These are phyloP conservation scores for Leptinotarsa undecemlineata DNA, from an alignment of 1,140 invertebrate species.

Conservation along the genomic window DNA sequence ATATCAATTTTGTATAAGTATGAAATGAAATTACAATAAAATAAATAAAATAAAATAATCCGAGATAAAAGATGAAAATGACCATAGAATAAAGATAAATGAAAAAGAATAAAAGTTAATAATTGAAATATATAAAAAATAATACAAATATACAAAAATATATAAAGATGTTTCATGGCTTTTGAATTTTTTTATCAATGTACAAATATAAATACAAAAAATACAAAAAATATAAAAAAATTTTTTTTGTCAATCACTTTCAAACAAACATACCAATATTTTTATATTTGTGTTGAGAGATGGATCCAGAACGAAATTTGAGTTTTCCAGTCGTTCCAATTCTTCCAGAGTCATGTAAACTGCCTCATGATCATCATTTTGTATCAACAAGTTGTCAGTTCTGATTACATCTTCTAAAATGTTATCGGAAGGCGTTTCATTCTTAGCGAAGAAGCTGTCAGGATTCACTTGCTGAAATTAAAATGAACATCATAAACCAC, in stretches of 20 bases:
- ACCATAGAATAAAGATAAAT: no score
- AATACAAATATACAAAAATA: no score
- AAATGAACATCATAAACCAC: background rate
- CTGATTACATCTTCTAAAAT: background rate
- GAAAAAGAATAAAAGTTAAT: no score
- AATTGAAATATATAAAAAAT: no score
- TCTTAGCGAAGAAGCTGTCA: background rate
- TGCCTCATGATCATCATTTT: background rate
- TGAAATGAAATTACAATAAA: no score
- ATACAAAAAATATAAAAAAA: background rate
- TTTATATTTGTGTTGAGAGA: conserved; percentile 56
- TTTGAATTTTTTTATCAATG: no score
- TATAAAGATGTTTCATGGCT: no score
- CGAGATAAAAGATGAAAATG: no score
- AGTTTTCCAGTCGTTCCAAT: conserved; percentile 21
- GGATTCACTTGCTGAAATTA: background rate
- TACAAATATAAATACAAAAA: no score
- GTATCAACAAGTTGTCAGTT: background rate
- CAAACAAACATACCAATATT: conserved; percentile 13
- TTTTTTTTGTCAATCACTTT: no score
- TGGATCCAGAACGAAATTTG: conserved; percentile 6
- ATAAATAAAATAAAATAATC: no score
- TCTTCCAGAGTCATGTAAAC: conserved; percentile 30
- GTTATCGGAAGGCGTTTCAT: background rate
- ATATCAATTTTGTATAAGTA: no score